phyloP scores from a whole-genome alignment of 2,888 invertebrate genomes.

The Julus scanicus region DNA sequence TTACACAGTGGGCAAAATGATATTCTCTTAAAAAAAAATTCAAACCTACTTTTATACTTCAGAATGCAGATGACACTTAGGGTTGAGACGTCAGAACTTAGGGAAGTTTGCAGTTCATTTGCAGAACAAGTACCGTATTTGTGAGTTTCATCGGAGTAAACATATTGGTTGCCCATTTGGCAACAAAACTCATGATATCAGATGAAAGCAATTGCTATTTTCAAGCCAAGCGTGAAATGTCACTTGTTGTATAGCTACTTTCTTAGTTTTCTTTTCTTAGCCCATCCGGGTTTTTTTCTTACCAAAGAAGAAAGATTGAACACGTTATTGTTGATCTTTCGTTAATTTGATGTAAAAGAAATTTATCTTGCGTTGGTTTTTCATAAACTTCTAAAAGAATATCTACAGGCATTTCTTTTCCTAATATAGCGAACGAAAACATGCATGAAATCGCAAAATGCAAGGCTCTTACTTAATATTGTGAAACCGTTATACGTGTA shows the following conservation, averaged over 20 bases:
- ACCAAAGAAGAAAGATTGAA: no score
- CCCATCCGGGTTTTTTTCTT: not conserved
- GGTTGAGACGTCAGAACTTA: no score
- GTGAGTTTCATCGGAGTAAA: no score
- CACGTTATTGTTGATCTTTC: not conserved
- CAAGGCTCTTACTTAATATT: not conserved
- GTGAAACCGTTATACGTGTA: no score
- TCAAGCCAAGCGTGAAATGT: not conserved
- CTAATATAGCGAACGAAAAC: not conserved
- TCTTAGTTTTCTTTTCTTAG: not conserved
- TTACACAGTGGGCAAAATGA: no score
- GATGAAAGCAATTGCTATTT: not conserved
- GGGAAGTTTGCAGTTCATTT: not conserved
- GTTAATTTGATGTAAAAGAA: slow-evolving; percentile 3
- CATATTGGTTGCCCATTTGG: not conserved
- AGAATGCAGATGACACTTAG: no score
- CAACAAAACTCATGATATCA: not conserved
- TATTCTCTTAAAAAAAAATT: no score
- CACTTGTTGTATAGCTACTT: not conserved
- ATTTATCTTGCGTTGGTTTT: not conserved
- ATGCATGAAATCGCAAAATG: not conserved
- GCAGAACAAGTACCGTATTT: no score
- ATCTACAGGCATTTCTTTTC: not conserved
- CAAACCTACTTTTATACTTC: no score
- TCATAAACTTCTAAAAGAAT: not conserved